These are phyloP conservation scores for Phenganax stokvisi DNA, from an alignment of 92 coral and sea anemone species.

Conservation along the genomic window DNA sequence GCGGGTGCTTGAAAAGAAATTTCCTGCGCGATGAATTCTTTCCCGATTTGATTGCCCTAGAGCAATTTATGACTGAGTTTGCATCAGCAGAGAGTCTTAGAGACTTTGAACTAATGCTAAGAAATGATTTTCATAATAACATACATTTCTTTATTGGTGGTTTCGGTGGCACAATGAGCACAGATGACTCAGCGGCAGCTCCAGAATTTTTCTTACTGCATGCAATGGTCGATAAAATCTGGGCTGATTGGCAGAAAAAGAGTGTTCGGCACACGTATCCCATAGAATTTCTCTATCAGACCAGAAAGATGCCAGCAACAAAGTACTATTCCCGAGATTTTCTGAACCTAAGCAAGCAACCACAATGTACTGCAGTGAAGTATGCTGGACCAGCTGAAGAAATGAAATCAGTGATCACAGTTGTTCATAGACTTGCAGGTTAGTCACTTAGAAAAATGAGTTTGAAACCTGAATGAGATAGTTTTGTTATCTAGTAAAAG, in stretches of 20 bases:
- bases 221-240: constrained; percentile 64
- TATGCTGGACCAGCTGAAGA: constrained; percentile 9
- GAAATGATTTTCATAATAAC: constrained; percentile 49
- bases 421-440: constrained; percentile 14
- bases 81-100: constrained; percentile 19
- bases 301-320: constrained; percentile 16
- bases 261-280: constrained; percentile 40
- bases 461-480: not conserved
- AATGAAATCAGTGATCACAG: not conserved
- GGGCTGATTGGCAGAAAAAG: constrained; percentile 75
- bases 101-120: constrained; percentile 48
- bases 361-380: constrained; percentile 12
- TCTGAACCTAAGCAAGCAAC: constrained; percentile 19
- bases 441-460: not conserved
- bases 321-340: constrained; percentile 31
- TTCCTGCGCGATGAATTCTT: constrained; percentile 42
- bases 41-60: constrained; percentile 57
- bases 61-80: constrained; percentile 30
- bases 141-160: constrained; percentile 63
- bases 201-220: constrained; percentile 71
- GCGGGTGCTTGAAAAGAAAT: constrained; percentile 50
- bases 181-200: constrained; percentile 52
- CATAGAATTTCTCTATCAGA: constrained; percentile 1
- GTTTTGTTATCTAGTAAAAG: too few species aligned
- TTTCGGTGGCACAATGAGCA: constrained; percentile 63